Base-by-base conservation (phyloP, 1,140 invertebrate species). In the Cydia amplana region DNA sequence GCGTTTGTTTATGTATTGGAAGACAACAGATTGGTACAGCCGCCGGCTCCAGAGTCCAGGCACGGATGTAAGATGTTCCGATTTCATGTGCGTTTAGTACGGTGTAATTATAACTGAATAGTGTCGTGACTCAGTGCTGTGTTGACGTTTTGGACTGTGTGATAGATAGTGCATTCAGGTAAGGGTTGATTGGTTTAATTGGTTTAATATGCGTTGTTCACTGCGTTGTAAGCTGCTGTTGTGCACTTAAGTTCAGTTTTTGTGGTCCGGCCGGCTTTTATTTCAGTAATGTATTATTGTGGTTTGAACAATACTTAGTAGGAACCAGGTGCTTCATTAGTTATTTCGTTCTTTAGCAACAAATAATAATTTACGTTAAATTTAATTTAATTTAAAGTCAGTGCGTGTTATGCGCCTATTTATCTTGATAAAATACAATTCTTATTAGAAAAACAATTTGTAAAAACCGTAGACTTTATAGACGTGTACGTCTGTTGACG, bases 1-100 rank as follows among this genome's bases (percentile, higher is more conserved):
- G 82, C 82, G 88, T 92, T 92, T 92, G 91, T 92, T 92, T 92
- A 92, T 92, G 88, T 90, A 88, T 89, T 87, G 85, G 80, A 89
- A 90, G 91, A 91, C 89, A 92, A 91, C 89, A 90, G 87, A 90
- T 88, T 87, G 82, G 88, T 89, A 86, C 81, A 87, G 85, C 55
- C 55, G 55, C 87, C 87, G 89, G 88, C 85, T 82, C 85, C 83
- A 80, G 89, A 87, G 85, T 82, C 85, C 83, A 80, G 77, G 16
- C 80, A 79, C 83, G 80, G 32, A 70, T 40, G 32, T 16, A 43
- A 70, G 65, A 70, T 70, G 65, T 70, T 32, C 65, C 65, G 65
- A 70, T 40, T 40, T 20, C 65, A 70, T 70, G 65, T 70, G 63
- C 63, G 65, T 36, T 70, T 70, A 43, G 36, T 36, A 70, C 65